Evolutionary conservation across 2,113 vertebrate genomes (phyloP).

Genomic region (Lamprotornis superbus): DNA sequence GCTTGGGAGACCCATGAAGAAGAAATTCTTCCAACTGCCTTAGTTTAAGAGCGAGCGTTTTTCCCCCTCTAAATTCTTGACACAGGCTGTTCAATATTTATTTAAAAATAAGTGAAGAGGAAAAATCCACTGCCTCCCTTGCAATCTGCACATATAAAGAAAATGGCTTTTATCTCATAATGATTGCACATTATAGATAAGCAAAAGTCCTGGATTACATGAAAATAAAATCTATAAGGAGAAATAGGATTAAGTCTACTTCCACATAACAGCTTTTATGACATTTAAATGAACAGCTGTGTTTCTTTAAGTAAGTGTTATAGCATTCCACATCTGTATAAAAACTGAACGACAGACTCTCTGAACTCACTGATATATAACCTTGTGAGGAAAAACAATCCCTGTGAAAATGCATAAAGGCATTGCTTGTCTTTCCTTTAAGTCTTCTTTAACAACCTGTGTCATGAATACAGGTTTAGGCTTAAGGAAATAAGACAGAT

Average conservation of each 20-base stretch:
- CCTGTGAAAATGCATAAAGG: not conserved
- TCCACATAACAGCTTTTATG: not conserved
- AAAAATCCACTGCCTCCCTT: slow-evolving; percentile 8
- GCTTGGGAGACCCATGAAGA: not conserved
- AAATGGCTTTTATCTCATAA: not conserved
- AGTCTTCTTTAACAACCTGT: not conserved
- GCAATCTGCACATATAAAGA: slow-evolving; percentile 7
- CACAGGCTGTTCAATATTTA: slow-evolving; percentile 12
- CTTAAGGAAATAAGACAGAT: not conserved
- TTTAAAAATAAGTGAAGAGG: slow-evolving; percentile 35
- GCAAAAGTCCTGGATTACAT: not conserved
- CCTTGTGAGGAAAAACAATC: not conserved
- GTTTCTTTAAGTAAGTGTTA: not conserved
- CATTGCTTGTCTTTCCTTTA: not conserved
- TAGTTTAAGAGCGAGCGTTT: not conserved
- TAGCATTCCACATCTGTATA: not conserved
- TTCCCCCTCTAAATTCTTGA: slow-evolving; percentile 32
- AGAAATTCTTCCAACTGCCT: slow-evolving; percentile 14
- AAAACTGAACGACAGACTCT: not conserved
- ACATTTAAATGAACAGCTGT: slow-evolving; percentile 2
- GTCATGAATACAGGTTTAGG: not conserved
- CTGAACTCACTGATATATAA: not conserved
- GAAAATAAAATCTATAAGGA: not conserved
- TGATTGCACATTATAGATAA: not conserved
- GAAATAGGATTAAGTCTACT: not conserved